Conservation (phyloP, 2,113 vertebrate species). For the Myotis yumanensis region DNA sequence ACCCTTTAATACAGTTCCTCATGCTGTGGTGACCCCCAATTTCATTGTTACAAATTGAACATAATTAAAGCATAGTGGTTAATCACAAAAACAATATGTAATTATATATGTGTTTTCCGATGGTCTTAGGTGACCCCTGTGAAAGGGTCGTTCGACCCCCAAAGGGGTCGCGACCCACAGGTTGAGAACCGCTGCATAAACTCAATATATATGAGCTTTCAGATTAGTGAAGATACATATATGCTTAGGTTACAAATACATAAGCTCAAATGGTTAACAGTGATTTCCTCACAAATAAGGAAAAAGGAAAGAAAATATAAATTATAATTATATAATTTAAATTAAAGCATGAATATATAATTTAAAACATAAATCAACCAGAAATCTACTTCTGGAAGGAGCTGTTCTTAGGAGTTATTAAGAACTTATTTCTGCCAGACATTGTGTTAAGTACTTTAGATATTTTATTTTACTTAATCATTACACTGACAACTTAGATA, state of each 20-base stretch:
- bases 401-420: background rate
- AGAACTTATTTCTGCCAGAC: background rate
- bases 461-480: conserved; percentile 15
- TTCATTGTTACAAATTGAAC: too few species aligned
- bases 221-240: background rate
- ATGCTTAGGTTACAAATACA: background rate
- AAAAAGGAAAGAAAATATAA: conserved; percentile 2
- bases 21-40: too few species aligned
- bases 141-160: too few species aligned
- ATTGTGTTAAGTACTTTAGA: background rate
- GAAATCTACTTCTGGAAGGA: background rate
- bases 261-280: background rate
- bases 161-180: too few species aligned
- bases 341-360: conserved; percentile 21
- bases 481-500: background rate
- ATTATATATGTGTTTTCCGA: too few species aligned
- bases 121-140: too few species aligned
- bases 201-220: background rate
- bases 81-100: too few species aligned
- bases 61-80: too few species aligned
- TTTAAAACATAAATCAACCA: conserved; percentile 34
- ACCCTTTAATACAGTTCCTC: too few species aligned
- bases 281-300: conserved; percentile 21
- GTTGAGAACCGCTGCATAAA: background rate
- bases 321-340: background rate